Base-by-base conservation (phyloP, 1,140 invertebrate species). In the Aphelenchoides avenae region DNA sequence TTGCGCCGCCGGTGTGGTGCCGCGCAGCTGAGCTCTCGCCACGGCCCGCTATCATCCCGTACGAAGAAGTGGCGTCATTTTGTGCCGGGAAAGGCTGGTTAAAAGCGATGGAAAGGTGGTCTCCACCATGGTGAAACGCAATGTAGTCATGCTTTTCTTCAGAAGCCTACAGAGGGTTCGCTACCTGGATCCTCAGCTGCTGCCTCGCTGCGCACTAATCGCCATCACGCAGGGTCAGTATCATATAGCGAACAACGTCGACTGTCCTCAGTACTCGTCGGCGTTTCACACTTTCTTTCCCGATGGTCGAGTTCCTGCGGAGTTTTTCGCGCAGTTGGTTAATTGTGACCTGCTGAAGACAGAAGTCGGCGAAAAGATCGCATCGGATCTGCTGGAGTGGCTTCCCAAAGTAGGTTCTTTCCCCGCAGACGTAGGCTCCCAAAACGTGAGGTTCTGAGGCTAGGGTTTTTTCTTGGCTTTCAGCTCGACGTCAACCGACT, bases 51-150 rank as follows among this genome's bases (percentile, higher is more conserved):
- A 53, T 53, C 4, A 26, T 53, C 11, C 51, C 42, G 33, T 53
- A 53, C 13, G 51, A 53, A 24, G 51, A 53, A 3, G 31, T 53
- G n/a, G 51, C 51, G 20, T 44, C 33, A 11, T 34, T 29, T 5
- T 46, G 51, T 46, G 51, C 51, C n/a, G 51, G 27, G 15, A 46
- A 13, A 11, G 51, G 51, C 20, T 53, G 51, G 42, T 22, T 53
- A 46, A 13, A 15, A 5, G 51, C n/a, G n/a, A n/a, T n/a, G n/a
- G n/a, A n/a, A n/a, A n/a, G n/a, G n/a, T n/a, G n/a, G n/a, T n/a
- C n/a, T n/a, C n/a, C 34, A 36, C 5, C n/a, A 34, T 46, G 26
- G 3, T 46, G 4, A 18, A 15, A 5, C 34, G 34, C n/a, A 31
- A 46, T 27, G 43, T 30, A 26, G 24, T 46, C 4, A 31, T 30